Conservation (phyloP, 1,140 invertebrate genomes). For the Anoplophora glabripennis region DNA sequence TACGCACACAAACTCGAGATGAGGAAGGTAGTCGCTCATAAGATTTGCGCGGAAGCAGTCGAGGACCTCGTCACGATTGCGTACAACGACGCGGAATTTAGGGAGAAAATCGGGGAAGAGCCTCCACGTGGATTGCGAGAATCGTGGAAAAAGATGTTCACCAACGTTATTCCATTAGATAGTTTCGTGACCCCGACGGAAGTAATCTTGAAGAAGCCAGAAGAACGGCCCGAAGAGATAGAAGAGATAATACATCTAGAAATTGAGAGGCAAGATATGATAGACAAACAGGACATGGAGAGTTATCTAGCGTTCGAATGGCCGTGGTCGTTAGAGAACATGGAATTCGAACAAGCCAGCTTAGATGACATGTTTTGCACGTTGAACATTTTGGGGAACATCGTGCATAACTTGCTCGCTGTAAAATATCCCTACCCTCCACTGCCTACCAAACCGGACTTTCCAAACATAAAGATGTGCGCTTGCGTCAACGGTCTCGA, state of each 20-base stretch:
- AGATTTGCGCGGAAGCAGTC: slow-evolving; percentile 53
- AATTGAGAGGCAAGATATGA: slow-evolving; percentile 34
- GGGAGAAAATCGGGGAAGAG: slow-evolving; percentile 40
- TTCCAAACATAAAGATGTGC: slow-evolving; percentile 47
- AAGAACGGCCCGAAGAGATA: slow-evolving; percentile 8
- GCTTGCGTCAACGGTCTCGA: slow-evolving; percentile 55
- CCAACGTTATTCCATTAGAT: slow-evolving; percentile 54
- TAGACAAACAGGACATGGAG: slow-evolving; percentile 46
- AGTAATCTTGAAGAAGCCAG: neutral
- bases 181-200: slow-evolving; percentile 41
- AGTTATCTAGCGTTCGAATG: slow-evolving; percentile 42
- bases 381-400: slow-evolving; percentile 48
- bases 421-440: slow-evolving; percentile 55
- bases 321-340: slow-evolving; percentile 43
- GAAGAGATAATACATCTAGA: slow-evolving; percentile 29
- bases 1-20: slow-evolving; percentile 51
- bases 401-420: slow-evolving; percentile 56
- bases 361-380: slow-evolving; percentile 40
- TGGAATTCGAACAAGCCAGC: slow-evolving; percentile 2
- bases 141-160: slow-evolving; percentile 55
- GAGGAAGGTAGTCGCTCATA: slow-evolving; percentile 49
- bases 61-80: slow-evolving; percentile 55
- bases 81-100: slow-evolving; percentile 52
- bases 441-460: slow-evolving; percentile 43
- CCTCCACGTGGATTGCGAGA: slow-evolving; percentile 49